These are phyloP conservation scores for Trissoscelio sp. DNA, from an alignment of 2,888 invertebrate species.

Conservation along the genomic window DNA sequence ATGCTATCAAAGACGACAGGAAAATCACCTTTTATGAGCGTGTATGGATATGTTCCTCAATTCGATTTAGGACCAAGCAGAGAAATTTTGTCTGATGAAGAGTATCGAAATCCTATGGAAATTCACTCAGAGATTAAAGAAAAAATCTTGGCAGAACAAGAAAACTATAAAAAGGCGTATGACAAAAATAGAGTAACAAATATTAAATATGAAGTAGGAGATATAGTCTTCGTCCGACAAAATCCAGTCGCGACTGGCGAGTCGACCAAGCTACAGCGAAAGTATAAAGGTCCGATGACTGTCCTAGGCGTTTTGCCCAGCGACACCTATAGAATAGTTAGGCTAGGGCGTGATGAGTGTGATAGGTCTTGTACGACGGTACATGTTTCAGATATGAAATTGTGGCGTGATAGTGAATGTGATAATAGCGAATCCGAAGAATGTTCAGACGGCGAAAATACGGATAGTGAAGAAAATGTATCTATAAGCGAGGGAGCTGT, in stretches of 20 bases:
- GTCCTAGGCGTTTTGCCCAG: constrained; percentile 1
- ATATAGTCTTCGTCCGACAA: constrained; percentile 26
- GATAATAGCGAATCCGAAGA: background rate
- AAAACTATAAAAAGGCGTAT: constrained; percentile 23
- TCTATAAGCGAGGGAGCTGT: background rate
- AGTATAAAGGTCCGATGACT: constrained; percentile 24
- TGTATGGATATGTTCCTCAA: constrained; percentile 34
- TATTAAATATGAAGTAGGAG: constrained; percentile 14
- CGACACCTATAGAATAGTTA: constrained; percentile 25
- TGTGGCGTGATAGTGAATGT: constrained; percentile 12
- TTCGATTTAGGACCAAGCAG: constrained; percentile 1
- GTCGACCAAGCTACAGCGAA: constrained; percentile 11
- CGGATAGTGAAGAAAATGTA: background rate
- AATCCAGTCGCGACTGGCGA: constrained; percentile 2
- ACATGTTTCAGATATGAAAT: constrained; percentile 43
- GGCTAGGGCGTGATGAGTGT: background rate
- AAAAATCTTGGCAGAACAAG: background rate
- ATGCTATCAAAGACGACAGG: constrained; percentile 32
- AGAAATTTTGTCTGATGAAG: constrained; percentile 8
- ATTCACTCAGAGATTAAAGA: background rate
- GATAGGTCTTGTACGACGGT: constrained; percentile 42
- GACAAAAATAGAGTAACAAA: constrained; percentile 2
- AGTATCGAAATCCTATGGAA: background rate
- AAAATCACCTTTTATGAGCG: constrained; percentile 12
- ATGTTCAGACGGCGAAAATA: background rate